Evolutionary conservation across 2,888 invertebrate genomes (phyloP).

Genomic region (Teleiodes luculella): DNA sequence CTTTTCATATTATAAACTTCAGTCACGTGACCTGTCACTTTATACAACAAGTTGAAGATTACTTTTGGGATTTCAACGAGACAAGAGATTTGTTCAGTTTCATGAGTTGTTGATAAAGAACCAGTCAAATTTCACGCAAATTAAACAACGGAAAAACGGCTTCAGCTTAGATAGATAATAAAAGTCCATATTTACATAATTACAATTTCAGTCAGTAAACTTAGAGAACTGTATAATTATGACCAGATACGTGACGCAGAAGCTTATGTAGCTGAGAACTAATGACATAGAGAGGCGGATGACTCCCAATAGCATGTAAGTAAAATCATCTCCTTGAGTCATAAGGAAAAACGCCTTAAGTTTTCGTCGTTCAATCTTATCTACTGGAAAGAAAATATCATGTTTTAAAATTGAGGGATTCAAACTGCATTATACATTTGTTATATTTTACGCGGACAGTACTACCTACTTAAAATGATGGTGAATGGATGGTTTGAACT

Average conservation of each 20-base stretch:
- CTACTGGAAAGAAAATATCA: slow-evolving; percentile 49
- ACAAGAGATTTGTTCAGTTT: background rate
- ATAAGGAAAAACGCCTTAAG: slow-evolving; percentile 59
- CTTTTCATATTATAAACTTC: no score
- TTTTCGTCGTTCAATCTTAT: slow-evolving; percentile 51
- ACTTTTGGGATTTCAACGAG: no score
- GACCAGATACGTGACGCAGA: slow-evolving; percentile 62
- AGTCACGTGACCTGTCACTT: no score
- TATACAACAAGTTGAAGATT: no score
- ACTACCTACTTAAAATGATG: no score
- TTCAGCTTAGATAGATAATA: no score
- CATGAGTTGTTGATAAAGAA: background rate
- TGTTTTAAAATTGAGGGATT: no score
- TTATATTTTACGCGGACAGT: no score
- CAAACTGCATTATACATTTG: no score
- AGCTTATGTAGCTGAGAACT: slow-evolving; percentile 57
- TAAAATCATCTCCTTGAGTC: slow-evolving; percentile 54
- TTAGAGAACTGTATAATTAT: slow-evolving; percentile 67
- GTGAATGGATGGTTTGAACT: no score
- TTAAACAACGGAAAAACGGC: slow-evolving; percentile 16
- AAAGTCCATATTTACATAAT: no score
- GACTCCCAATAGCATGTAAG: slow-evolving; percentile 55
- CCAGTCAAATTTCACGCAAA: background rate
- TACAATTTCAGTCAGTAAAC: slow-evolving; percentile 47
- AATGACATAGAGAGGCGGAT: slow-evolving; percentile 61